Base-by-base conservation (phyloP, 2,113 vertebrate species). In the Pollachius pollachius region DNA sequence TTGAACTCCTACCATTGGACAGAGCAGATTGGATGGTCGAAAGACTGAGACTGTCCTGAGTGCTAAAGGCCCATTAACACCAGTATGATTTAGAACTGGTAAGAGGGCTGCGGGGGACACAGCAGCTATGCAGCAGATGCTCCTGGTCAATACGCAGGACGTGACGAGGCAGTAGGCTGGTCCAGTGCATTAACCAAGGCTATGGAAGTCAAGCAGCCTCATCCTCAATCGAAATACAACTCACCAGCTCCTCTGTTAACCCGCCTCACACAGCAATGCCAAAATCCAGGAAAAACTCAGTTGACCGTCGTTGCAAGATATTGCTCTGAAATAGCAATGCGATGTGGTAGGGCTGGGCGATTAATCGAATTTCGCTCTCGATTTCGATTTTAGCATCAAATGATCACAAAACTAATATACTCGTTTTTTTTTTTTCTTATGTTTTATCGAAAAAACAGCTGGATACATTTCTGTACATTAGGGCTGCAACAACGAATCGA, bases 91-190 rank as follows among this genome's bases (percentile, higher is more conserved):
- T 85, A 72, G 37, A 34, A 81, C 59, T 85, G 82, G 82, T 78
- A 85, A 71, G 80, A 80, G 23, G 52, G 81, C 80, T 69, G 80
- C 78, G 23, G 52, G 81, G 81, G 86, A 87, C 83, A 71, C 81
- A 75, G 81, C 81, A 70, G 41, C 71, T 65, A 21, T 61, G 76
- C 71, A 64, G 84, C 86, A 89, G 87, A 90, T 86, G 89, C 86
- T 83, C 67, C 11, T 25, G 76, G 78, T 65, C 73, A 85, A 81
- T 64, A 52, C 81, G 81, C 81, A 79, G 73, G 76, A 76, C 52
- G 75, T 82, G 79, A 70, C 34, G 16, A 66, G 82, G 79, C 81
- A 71, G 59, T 71, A 74, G 18, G 69, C 56, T 63, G 41, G 68
- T 23, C 69, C 9, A 68, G 73, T 78, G 65, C 73, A 69, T 70